Base-by-base conservation (phyloP, 2,888 invertebrate species). In the Chesias legatella region DNA sequence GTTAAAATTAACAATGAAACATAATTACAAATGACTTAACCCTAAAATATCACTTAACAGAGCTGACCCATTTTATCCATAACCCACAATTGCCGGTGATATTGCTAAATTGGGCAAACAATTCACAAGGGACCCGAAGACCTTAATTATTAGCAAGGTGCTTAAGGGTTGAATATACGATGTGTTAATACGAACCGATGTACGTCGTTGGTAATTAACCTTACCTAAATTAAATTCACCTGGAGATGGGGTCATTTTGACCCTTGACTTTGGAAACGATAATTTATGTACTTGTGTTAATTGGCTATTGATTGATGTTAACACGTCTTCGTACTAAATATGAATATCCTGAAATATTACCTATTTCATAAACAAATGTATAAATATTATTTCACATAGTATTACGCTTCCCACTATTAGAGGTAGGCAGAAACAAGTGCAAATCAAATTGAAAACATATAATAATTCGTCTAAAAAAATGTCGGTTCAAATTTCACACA, bases 61-160 rank as follows among this genome's bases (percentile, higher is more conserved):
- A 64, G 62, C 61, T 66, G 70, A 67, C 71, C 72, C 63, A 55
- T 61, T 65, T 58, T 60, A 58, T 56, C 61, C 63, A 47, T 65
- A 71, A 63, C 67, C 73, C 71, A 58, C 55, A 55, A 52, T 66
- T 68, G 69, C 51, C 67, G 68, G 69, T 71, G 68, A 71, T 67
- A 73, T 74, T 68, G 71, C 67, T 68, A 74, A 80, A 80, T 81
- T 80, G 79, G 73, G 65, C 68, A 59, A 64, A 72, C 73, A 67
- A 66, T 67, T 65, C 67, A 59, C 54, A 69, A 68, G 62, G 70
- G 70, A 57, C 65, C 66, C 64, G 61, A 73, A 72, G 67, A 80
- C 78, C 84, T 79, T 80, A 82, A 83, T 85, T 84, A 85, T 82
- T 83, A 82, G 73, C 79, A 79, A 82, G 83, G 83, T 83, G 76